Percentiles rank a stretch among this genome's conserved stretches.
Conservation (phyloP, 2,113 vertebrate species). For the Eupsittula cactorum region DNA sequence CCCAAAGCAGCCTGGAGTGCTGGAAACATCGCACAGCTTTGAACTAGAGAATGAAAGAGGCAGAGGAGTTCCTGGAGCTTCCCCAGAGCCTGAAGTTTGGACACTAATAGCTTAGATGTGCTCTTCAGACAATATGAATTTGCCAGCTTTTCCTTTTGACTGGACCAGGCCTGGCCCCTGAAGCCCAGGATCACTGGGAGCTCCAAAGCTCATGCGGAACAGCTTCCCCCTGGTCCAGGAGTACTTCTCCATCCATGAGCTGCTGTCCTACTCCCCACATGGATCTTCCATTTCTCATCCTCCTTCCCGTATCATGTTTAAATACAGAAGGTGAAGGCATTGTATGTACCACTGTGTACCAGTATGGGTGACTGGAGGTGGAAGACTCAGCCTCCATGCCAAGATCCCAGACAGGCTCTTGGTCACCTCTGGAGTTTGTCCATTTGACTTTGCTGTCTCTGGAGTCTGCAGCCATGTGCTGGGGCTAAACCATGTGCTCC, state of each 20-base stretch:
- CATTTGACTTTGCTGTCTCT: neutral
- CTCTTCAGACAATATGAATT: neutral
- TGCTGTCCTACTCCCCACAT: neutral
- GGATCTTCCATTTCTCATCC: neutral
- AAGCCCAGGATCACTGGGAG: neutral
- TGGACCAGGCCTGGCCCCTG: neutral
- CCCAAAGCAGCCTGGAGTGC: neutral
- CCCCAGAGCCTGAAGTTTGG: neutral
- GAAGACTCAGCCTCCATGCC: neutral
- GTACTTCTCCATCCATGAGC: neutral
- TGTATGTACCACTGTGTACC: neutral
- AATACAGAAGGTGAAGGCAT: neutral
- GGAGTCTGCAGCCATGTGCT: neutral
- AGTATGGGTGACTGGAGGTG: neutral
- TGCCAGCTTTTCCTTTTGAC: neutral
- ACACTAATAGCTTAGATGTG: too few species aligned
- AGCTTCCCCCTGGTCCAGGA: neutral
- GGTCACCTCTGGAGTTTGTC: neutral
- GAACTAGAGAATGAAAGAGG: neutral
- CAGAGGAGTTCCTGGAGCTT: neutral
- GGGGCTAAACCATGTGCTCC: fast-evolving
- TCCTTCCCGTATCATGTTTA: neutral
- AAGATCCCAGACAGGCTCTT: neutral
- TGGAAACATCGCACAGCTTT: neutral
- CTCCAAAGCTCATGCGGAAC: neutral